Evolutionary conservation across 2,113 vertebrate species (phyloP).

Genomic region (Oriolus oriolus): DNA sequence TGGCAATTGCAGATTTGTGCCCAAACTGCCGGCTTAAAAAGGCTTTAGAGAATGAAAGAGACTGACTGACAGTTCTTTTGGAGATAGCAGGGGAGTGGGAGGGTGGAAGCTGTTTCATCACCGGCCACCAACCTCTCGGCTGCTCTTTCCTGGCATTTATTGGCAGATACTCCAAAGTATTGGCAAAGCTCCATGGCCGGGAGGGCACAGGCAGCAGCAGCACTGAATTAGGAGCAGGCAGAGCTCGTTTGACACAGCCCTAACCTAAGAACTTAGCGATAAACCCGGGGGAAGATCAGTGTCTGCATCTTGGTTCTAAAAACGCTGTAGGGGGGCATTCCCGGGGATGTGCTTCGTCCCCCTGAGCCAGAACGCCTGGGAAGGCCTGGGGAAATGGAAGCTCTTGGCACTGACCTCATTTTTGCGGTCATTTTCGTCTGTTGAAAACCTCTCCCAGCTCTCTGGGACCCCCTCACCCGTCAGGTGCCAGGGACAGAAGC

Average conservation of each 20-base stretch:
- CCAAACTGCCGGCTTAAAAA: not conserved
- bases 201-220: not conserved
- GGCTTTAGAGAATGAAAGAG: not conserved
- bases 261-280: too few relatives aligned
- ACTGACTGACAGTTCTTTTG: not conserved
- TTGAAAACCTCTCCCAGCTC: not conserved
- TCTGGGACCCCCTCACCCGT: not conserved
- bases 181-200: not conserved
- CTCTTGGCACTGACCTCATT: not conserved
- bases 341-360: not conserved
- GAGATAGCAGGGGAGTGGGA: not conserved
- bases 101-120: not conserved
- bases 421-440: not conserved
- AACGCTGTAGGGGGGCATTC: rapidly evolving
- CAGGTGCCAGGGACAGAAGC: not conserved
- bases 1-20: not conserved
- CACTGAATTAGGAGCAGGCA: not conserved
- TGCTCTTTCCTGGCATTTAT: not conserved
- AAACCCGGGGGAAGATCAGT: too few relatives aligned
- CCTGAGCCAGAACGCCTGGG: not conserved
- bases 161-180: not conserved
- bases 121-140: not conserved
- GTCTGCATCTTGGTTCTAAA: not conserved
- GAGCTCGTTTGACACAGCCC: not conserved
- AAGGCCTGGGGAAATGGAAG: not conserved